Conservation (phyloP, 1,140 invertebrate species). For the Zaprionus davidi region DNA sequence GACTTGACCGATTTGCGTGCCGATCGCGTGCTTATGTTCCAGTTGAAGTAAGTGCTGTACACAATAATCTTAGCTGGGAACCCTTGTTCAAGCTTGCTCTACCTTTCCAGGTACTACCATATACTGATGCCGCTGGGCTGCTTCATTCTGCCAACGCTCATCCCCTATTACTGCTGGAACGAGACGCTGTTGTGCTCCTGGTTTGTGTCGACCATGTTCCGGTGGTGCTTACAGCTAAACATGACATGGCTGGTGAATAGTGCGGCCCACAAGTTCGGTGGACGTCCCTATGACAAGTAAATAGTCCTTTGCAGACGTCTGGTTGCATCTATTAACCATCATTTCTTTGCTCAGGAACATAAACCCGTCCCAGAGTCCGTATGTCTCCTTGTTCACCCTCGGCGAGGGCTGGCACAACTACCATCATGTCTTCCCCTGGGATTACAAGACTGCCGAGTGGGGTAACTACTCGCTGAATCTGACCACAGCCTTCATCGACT, state of each 20-base stretch:
- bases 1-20: conserved; percentile 93
- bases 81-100: not conserved
- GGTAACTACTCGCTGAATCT: conserved; percentile 91
- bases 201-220: conserved; percentile 91
- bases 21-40: conserved; percentile 94
- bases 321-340: not conserved
- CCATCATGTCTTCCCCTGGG: conserved; percentile 96
- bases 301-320: conserved; percentile 16
- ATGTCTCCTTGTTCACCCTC: conserved; percentile 88
- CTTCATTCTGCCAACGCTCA: conserved; percentile 93
- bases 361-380: conserved; percentile 89
- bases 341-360: conserved; percentile 85
- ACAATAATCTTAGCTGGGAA: not conserved
- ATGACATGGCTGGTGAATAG: conserved; percentile 98
- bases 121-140: conserved; percentile 91
- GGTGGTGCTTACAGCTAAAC: conserved; percentile 94
- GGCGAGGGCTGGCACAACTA: conserved; percentile 97
- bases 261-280: conserved; percentile 95
- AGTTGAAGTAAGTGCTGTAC: conserved; percentile 89
- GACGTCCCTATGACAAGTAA: conserved; percentile 94
- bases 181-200: conserved; percentile 92
- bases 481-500: conserved; percentile 93
- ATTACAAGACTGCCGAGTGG: conserved; percentile 93
- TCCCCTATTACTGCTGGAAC: conserved; percentile 93
- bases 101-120: conserved; percentile 90